Evolutionary conservation across 2,888 invertebrate species (phyloP).

Genomic region (Dexiosoma caninum): DNA sequence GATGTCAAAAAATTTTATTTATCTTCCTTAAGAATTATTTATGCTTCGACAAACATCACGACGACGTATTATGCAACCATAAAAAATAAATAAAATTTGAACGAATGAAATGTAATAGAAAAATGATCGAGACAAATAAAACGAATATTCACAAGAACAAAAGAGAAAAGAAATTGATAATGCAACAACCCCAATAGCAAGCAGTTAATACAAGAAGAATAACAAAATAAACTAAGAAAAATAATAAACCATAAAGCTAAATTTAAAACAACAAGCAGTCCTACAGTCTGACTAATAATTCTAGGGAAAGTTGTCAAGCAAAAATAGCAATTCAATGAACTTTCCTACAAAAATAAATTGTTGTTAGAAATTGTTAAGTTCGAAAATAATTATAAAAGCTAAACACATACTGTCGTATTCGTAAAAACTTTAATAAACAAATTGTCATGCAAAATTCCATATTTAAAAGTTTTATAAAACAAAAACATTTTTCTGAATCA

Average conservation of each 20-base stretch:
- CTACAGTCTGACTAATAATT: not conserved
- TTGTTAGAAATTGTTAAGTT: too few relatives aligned
- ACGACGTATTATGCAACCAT: slow-evolving; percentile 72
- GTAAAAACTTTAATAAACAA: too few relatives aligned
- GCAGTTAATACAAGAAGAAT: slow-evolving; percentile 70
- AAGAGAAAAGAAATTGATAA: slow-evolving; percentile 11
- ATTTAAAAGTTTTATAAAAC: too few relatives aligned
- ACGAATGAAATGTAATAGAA: slow-evolving; percentile 66
- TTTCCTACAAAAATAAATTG: too few relatives aligned
- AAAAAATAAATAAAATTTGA: slow-evolving; percentile 59
- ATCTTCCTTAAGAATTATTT: slow-evolving; percentile 45
- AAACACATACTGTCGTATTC: too few relatives aligned
- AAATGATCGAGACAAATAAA: slow-evolving; percentile 63
- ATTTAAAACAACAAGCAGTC: slow-evolving; percentile 39
- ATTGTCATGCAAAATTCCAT: too few relatives aligned
- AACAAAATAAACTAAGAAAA: slow-evolving; percentile 58
- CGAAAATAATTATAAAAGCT: too few relatives aligned
- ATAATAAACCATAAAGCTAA: slow-evolving; percentile 53
- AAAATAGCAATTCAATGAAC: too few relatives aligned
- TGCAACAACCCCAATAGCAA: slow-evolving; percentile 53
- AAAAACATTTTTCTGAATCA: too few relatives aligned
- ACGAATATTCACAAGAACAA: not conserved
- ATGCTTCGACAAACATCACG: slow-evolving; percentile 40
- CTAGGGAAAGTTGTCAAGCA: too few relatives aligned
- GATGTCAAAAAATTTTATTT: slow-evolving; percentile 51